Conservation (phyloP, 2,113 vertebrate species). For the Phaethon lepturus region DNA sequence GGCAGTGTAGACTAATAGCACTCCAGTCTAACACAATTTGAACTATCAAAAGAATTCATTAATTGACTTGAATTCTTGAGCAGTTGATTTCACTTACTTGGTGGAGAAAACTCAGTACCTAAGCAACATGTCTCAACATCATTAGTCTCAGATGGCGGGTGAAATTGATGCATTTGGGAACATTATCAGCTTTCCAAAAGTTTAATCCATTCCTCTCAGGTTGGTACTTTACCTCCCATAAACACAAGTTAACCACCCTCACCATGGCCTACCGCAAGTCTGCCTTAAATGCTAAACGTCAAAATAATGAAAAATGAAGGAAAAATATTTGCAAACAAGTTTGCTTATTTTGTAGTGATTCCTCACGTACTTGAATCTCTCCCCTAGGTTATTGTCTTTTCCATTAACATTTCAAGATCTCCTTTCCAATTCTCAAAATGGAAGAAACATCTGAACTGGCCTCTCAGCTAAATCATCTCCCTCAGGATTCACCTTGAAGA, state of each 20-base stretch:
- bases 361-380: not conserved
- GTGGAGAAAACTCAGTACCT: not conserved
- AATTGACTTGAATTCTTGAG: not conserved
- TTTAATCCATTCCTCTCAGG: not conserved
- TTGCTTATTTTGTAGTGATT: not conserved
- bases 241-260: not conserved
- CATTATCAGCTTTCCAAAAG: not conserved
- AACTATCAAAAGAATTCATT: not conserved
- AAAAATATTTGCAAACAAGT: not conserved
- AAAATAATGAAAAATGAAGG: not conserved
- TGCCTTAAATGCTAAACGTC: not conserved
- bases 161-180: not conserved
- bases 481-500: not conserved
- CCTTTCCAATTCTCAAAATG: not conserved
- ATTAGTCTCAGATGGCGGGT: not conserved
- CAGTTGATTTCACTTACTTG: not conserved
- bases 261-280: not conserved
- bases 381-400: not conserved
- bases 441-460: not conserved
- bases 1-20: fast-evolving
- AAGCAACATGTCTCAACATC: not conserved
- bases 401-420: not conserved
- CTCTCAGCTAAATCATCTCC: not conserved
- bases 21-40: not conserved
- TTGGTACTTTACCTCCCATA: not conserved